Evolutionary conservation across 1,140 invertebrate genomes (phyloP).

Genomic region (Listronotus oregonensis): DNA sequence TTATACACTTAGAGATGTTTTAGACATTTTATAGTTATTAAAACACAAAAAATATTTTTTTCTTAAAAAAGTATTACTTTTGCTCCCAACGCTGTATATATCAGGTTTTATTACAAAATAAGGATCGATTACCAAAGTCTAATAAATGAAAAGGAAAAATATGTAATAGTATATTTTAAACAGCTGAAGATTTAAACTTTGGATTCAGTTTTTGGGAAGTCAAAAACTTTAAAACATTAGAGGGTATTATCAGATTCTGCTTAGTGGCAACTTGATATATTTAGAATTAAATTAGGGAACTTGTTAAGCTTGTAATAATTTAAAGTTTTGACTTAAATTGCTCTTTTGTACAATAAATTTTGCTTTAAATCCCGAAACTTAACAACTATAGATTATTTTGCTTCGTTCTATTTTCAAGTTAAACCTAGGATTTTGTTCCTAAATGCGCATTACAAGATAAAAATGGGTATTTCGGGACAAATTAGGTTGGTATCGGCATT

Average conservation of each 20-base stretch:
- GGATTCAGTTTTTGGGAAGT: constrained; percentile 13
- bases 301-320: constrained; percentile 31
- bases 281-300: constrained; percentile 28
- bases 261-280: constrained; percentile 10
- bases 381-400: constrained; percentile 24
- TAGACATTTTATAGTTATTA: too few relatives aligned
- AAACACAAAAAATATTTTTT: too few relatives aligned
- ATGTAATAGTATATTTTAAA: too few relatives aligned
- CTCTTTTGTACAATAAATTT: constrained; percentile 22
- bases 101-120: too few relatives aligned
- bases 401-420: constrained; percentile 7
- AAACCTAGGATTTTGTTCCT: neutral
- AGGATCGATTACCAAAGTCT: too few relatives aligned
- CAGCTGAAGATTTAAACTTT: too few relatives aligned
- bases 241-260: constrained; percentile 16
- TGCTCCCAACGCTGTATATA: too few relatives aligned
- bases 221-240: constrained; percentile 19
- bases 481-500: too few relatives aligned
- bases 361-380: constrained; percentile 17
- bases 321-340: constrained; percentile 30
- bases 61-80: too few relatives aligned
- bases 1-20: too few relatives aligned
- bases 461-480: neutral
- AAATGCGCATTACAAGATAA: neutral
- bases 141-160: too few relatives aligned